These are phyloP conservation scores for Spodoptera picta DNA, from an alignment of 2,888 invertebrate genomes.

Conservation along the genomic window DNA sequence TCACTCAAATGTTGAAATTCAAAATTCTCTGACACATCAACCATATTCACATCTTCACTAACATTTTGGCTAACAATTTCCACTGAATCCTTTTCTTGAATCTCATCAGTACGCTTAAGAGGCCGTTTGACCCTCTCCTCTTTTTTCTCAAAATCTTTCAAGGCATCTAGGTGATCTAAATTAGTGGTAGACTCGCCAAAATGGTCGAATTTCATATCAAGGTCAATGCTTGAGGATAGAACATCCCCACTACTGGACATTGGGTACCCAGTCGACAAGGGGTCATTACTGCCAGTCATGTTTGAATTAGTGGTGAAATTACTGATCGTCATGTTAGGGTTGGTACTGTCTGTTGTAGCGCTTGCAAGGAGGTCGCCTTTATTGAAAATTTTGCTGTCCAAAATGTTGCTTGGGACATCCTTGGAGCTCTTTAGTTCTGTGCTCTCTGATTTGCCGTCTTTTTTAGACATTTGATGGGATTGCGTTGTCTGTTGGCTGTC, in stretches of 20 bases:
- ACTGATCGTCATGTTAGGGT: slow-evolving; percentile 81
- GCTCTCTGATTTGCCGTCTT: slow-evolving; percentile 79
- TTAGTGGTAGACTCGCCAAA: slow-evolving; percentile 87
- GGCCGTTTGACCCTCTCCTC: slow-evolving; percentile 62
- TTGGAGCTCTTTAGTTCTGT: slow-evolving; percentile 80
- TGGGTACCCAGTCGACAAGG: slow-evolving; percentile 78
- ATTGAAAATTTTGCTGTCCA: slow-evolving; percentile 74
- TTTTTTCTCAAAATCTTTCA: slow-evolving; percentile 67
- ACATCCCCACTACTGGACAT: slow-evolving; percentile 82
- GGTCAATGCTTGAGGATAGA: slow-evolving; percentile 79
- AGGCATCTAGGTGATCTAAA: slow-evolving; percentile 67
- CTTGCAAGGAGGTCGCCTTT: slow-evolving; percentile 75
- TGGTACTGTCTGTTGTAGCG: slow-evolving; percentile 80
- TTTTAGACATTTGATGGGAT: slow-evolving; percentile 68
- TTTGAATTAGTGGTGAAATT: slow-evolving; percentile 83
- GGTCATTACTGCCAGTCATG: slow-evolving; percentile 82
- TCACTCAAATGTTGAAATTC: slow-evolving; percentile 91
- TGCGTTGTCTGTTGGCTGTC: slow-evolving; percentile 73
- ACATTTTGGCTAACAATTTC: slow-evolving; percentile 32
- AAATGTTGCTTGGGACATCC: slow-evolving; percentile 77
- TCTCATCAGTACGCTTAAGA: slow-evolving; percentile 68
- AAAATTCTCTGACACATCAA: slow-evolving; percentile 60
- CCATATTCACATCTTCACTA: slow-evolving; percentile 60
- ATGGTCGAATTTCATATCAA: slow-evolving; percentile 90
- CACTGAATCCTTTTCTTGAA: slow-evolving; percentile 51